These are phyloP conservation scores for Eueremaeus valkanovi DNA, from an alignment of 2,888 invertebrate genomes.

Conservation along the genomic window DNA sequence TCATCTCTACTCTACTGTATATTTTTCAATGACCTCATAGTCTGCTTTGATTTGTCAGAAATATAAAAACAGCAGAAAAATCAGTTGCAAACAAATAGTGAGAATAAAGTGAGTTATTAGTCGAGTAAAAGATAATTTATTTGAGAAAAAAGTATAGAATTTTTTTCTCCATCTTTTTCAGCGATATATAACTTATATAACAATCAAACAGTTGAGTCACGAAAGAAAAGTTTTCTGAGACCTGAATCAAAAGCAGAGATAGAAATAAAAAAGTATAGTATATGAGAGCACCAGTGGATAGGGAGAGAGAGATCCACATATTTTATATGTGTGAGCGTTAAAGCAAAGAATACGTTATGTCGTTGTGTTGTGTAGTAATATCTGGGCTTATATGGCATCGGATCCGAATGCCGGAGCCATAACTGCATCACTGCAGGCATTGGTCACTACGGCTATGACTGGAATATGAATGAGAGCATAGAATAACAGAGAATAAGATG, in stretches of 20 bases:
- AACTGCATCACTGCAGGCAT: neutral
- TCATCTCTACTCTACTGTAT: neutral
- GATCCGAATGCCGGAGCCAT: neutral
- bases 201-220: slow-evolving; percentile 25
- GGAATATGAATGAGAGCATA: slow-evolving; percentile 17
- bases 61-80: neutral
- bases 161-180: neutral
- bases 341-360: neutral
- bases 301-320: neutral
- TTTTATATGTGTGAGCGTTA: neutral
- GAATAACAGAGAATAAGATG: too few relatives aligned
- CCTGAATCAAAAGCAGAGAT: neutral
- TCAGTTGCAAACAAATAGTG: neutral
- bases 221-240: slow-evolving; percentile 16
- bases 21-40: neutral
- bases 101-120: neutral
- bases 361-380: neutral
- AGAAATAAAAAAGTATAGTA: neutral
- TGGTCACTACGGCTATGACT: slow-evolving; percentile 22
- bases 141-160: neutral
- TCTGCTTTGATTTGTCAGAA: neutral
- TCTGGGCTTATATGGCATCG: slow-evolving; percentile 5
- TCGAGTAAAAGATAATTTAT: neutral
- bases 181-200: slow-evolving; percentile 2
- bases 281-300: slow-evolving; percentile 3